phyloP scores from a whole-genome alignment of 2,113 vertebrate genomes.

The Cyphomyrus plagiostoma region DNA sequence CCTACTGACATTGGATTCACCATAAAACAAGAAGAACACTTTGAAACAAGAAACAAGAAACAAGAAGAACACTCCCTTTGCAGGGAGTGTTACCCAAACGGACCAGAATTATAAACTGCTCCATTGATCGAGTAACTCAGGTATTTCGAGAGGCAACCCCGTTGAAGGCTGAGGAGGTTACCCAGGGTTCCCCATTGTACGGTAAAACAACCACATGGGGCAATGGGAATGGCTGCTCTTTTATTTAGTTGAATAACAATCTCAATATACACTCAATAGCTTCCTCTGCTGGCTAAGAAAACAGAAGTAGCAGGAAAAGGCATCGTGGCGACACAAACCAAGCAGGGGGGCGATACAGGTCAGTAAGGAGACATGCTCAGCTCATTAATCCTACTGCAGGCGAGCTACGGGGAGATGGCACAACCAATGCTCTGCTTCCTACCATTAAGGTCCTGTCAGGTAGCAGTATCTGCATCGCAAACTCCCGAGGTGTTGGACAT shows the following conservation, averaged over 20 bases:
- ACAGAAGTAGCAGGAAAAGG: not conserved
- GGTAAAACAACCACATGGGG: not conserved
- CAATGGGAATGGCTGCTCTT: not conserved
- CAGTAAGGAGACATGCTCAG: not conserved
- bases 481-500: not conserved
- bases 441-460: not conserved
- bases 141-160: not conserved
- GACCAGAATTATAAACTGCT: not conserved
- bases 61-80: too few species aligned
- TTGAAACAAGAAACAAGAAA: too few species aligned
- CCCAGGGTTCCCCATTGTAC: not conserved
- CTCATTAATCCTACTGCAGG: not conserved
- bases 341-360: not conserved
- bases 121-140: not conserved
- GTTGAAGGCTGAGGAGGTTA: not conserved
- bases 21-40: too few species aligned
- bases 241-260: not conserved
- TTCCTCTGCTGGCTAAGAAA: not conserved
- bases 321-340: not conserved
- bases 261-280: not conserved
- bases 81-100: not conserved
- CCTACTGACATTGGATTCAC: not conserved
- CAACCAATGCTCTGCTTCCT: not conserved
- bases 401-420: not conserved
- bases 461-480: not conserved